phyloP scores from a whole-genome alignment of 2,888 invertebrate genomes.

The Ferdinandea cuprea region DNA sequence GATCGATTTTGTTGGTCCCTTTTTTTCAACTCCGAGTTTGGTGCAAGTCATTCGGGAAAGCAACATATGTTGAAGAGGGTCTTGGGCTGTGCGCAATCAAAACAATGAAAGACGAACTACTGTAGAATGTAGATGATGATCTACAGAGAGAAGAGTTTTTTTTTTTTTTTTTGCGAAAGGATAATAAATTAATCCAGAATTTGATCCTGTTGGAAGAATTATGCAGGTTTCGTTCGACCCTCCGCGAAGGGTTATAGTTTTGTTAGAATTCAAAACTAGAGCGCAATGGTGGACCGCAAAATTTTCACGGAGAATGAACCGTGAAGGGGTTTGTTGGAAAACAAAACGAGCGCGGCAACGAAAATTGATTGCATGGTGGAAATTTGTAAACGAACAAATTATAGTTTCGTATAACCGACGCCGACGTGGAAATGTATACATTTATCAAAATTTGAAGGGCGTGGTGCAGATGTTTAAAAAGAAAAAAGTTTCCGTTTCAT shows the following conservation, averaged over 20 bases:
- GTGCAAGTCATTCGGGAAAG: conserved; percentile 59
- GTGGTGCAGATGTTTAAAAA: conserved; percentile 72
- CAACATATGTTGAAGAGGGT: conserved; percentile 72
- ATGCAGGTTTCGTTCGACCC: conserved; percentile 63
- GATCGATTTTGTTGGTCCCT: conserved; percentile 51
- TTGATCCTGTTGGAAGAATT: conserved; percentile 53
- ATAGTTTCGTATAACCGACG: conserved; percentile 37
- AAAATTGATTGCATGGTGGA: conserved; percentile 56
- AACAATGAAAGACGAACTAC: conserved; percentile 62
- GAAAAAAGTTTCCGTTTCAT: conserved; percentile 3
- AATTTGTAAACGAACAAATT: conserved; percentile 70
- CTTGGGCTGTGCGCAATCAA: conserved; percentile 60
- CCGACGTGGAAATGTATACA: conserved; percentile 57
- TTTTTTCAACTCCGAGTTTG: conserved; percentile 2
- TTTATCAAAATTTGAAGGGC: conserved; percentile 71
- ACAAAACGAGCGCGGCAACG: conserved; percentile 22
- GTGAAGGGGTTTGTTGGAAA: conserved; percentile 63
- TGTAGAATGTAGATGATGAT: conserved; percentile 31
- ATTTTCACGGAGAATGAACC: conserved; percentile 51
- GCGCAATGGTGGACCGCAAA: conserved; percentile 43
- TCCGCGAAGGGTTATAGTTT: conserved; percentile 26
- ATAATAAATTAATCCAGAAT: conserved; percentile 73
- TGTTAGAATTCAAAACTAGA: conserved; percentile 40
- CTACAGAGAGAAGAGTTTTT: conserved; percentile 19
- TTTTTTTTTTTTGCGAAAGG: conserved; percentile 39